A percentile compares a stretch with the other conserved stretches of the same genome.
Conservation (phyloP, 2,888 invertebrate genomes). For the Sympetrum striolatum region DNA sequence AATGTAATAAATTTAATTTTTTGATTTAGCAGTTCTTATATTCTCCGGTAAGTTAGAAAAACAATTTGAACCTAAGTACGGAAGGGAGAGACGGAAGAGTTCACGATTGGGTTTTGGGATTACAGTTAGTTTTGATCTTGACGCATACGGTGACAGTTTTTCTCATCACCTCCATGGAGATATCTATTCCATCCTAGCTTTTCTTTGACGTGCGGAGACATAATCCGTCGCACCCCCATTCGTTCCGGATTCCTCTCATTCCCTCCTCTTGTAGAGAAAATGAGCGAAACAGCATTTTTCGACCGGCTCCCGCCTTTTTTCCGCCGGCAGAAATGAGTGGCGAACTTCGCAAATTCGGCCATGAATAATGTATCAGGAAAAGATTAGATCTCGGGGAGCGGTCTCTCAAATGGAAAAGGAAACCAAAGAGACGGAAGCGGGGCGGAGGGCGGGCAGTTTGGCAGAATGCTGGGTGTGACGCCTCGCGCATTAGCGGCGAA, state of each 20-base stretch:
- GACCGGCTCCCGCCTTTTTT: not conserved
- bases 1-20: too few species aligned
- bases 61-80: too few species aligned
- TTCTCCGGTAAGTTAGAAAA: too few species aligned
- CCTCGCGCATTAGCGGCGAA: too few species aligned
- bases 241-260: not conserved
- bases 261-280: not conserved
- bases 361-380: slow-evolving; percentile 40
- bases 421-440: not conserved
- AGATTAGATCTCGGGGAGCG: slow-evolving; percentile 22
- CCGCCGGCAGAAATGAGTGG: not conserved
- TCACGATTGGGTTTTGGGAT: too few species aligned
- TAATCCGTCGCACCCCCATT: not conserved
- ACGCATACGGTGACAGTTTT: too few species aligned
- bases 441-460: not conserved
- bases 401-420: not conserved
- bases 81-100: too few species aligned
- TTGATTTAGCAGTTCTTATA: too few species aligned
- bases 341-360: slow-evolving; percentile 27
- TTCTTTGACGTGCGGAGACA: not conserved
- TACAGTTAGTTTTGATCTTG: too few species aligned
- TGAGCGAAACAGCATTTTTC: not conserved
- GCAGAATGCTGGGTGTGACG: not conserved
- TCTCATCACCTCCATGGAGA: too few species aligned
- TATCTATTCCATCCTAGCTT: not conserved